Percentiles rank a stretch among this genome's conserved stretches.
These are phyloP conservation scores for Meta bourneti DNA, from an alignment of 2,888 invertebrate genomes.

Conservation along the genomic window DNA sequence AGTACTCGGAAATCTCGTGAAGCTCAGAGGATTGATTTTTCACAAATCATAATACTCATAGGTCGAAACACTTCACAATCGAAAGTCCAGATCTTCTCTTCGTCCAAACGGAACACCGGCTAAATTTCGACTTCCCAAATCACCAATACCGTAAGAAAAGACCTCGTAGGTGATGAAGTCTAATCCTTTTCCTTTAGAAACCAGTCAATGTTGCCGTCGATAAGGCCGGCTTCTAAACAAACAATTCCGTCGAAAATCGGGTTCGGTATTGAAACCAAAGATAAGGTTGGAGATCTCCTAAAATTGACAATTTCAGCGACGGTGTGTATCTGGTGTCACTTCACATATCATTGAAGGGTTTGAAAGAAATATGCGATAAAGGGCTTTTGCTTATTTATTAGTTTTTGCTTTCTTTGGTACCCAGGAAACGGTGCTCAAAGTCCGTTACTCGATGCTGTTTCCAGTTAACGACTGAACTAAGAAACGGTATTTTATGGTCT, in stretches of 20 bases:
- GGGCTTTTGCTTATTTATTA: neutral
- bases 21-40: too few relatives aligned
- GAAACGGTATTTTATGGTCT: neutral
- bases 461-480: conserved; percentile 10
- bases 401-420: neutral
- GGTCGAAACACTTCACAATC: too few relatives aligned
- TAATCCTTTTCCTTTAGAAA: neutral
- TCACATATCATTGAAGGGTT: conserved; percentile 41
- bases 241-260: conserved; percentile 37
- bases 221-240: conserved; percentile 34
- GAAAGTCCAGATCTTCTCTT: too few relatives aligned
- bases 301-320: conserved; percentile 52
- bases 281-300: conserved; percentile 44
- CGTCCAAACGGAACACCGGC: too few relatives aligned
- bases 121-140: too few relatives aligned
- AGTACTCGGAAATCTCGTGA: too few relatives aligned
- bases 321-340: conserved; percentile 17
- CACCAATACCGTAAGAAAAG: too few relatives aligned
- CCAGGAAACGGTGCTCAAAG: too few relatives aligned
- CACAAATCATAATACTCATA: too few relatives aligned
- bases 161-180: neutral
- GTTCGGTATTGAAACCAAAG: conserved; percentile 17
- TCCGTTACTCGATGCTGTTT: neutral
- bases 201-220: neutral
- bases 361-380: conserved; percentile 27